Evolutionary conservation across 1,140 invertebrate genomes (phyloP).

Genomic region (Aphis craccivora): DNA sequence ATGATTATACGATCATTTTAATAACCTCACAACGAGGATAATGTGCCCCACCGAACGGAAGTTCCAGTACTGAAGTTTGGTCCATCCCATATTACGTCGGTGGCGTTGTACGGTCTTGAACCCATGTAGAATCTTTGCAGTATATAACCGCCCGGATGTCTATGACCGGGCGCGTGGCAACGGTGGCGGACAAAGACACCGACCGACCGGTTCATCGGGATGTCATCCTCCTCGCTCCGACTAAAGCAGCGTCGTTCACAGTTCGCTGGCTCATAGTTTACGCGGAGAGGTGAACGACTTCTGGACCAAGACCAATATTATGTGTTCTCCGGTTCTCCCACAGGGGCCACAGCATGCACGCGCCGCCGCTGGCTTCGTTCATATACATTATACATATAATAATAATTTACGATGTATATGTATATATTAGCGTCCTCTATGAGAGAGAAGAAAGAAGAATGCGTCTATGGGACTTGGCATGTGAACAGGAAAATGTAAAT

Average conservation of each 20-base stretch:
- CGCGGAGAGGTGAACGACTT: slow-evolving; percentile 46
- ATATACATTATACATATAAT: slow-evolving; percentile 5
- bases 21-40: not conserved
- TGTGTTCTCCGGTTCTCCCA: slow-evolving; percentile 44
- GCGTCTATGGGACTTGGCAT: slow-evolving; percentile 24
- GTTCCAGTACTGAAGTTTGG: not conserved
- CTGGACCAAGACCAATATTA: slow-evolving; percentile 56
- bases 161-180: slow-evolving; percentile 54
- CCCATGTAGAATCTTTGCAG: slow-evolving; percentile 27
- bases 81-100: not conserved
- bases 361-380: not conserved
- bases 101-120: slow-evolving; percentile 54
- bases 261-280: not conserved
- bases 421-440: slow-evolving; percentile 21
- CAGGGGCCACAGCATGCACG: slow-evolving; percentile 10
- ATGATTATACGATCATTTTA: not conserved
- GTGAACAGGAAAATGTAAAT: slow-evolving; percentile 27
- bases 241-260: not conserved
- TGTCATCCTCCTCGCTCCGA: slow-evolving; percentile 42
- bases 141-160: slow-evolving; percentile 38
- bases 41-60: not conserved
- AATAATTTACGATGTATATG: not conserved
- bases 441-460: slow-evolving; percentile 11
- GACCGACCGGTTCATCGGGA: slow-evolving; percentile 56
- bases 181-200: slow-evolving; percentile 43